A percentile compares a stretch with the other conserved stretches of the same genome.
Conservation (phyloP, 2,797 vertebrate genomes). For the Sebastolobus altivelis region DNA sequence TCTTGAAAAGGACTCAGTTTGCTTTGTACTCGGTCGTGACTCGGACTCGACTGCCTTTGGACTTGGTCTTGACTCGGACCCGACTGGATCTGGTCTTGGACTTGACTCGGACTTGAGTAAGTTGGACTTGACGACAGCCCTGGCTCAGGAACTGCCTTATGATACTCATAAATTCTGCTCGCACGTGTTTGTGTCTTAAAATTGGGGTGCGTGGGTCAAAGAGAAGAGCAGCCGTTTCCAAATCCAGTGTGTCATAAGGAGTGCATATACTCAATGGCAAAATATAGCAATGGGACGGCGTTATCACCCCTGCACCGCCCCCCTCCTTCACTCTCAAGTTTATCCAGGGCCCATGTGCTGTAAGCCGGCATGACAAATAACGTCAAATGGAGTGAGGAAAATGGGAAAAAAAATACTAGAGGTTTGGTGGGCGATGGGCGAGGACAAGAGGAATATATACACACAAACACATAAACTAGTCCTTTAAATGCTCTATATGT, state of each 20-base stretch:
- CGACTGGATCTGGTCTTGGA: too few species aligned
- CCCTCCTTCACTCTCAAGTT: constrained; percentile 29
- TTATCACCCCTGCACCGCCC: constrained; percentile 48
- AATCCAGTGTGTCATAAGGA: constrained; percentile 55
- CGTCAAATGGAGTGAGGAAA: constrained; percentile 50
- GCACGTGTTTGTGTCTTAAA: constrained; percentile 18
- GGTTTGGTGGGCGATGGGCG: constrained; percentile 17
- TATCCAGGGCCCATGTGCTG: constrained; percentile 61
- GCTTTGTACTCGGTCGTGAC: too few species aligned
- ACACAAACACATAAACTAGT: constrained; percentile 12
- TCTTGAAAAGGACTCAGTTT: too few species aligned
- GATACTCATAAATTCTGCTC: constrained; percentile 28
- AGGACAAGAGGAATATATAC: constrained; percentile 39
- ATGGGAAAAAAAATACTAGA: constrained; percentile 29
- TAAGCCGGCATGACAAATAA: constrained; percentile 80
- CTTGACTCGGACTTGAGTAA: too few species aligned
- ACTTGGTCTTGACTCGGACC: too few species aligned
- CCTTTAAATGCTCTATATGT: constrained; percentile 44
- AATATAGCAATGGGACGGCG: constrained; percentile 59
- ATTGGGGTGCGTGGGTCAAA: constrained; percentile 27
- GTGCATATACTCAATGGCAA: constrained; percentile 64
- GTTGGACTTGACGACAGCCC: too few species aligned
- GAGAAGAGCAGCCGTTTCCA: constrained; percentile 22
- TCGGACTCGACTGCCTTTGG: too few species aligned
- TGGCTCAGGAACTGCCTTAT: background rate